Evolutionary conservation across 2,113 vertebrate genomes (phyloP), one percentile per base, ranked within the genome.

Genomic region (Actinemys pallida): DNA sequence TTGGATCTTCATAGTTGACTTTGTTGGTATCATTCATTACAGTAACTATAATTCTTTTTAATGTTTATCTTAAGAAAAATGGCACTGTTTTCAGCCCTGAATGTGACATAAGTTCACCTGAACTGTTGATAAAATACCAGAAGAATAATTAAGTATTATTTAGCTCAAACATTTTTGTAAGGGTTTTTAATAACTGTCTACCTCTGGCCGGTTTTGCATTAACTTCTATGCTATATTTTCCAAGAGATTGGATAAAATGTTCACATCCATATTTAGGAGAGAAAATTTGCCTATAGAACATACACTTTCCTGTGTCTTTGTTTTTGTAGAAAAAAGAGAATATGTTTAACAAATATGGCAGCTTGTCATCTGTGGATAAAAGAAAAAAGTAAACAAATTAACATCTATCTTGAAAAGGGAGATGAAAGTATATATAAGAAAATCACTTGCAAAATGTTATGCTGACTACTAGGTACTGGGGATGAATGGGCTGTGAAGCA

Each of bases 321-420:
- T 39, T 92, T 94, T 94, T 72, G 8, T 10, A 81, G 65, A 39
- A 54, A 88, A 92, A 91, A 81, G 22, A 90, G 39, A 91, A 27
- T 53, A 49, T 47, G 17, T 10, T 92, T 95, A 7, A 88, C 50
- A 87, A 89, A 84, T 82, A 35, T 76, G 62, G 92, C 89, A 86
- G 6, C 45, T 17, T 59, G 24, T 7, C 50, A 42, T 80, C 84
- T 47, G 42, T 47, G 75, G 75, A 27, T 45, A 92, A 90, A 86
- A 78, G 45, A 1, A 39, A 92, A 90, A 89, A 83, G 16, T 29
- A 20, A 79, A 79, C 20, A 25, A 65, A 17, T 47, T 94, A 42
- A 65, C 45, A 65, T 42, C 6, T 86, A 17, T 1, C 57, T 79
- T 92, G 50, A 94, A 89, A 91, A 65, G 10, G 53, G 13, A 22